Evolutionary conservation across 2,888 invertebrate genomes (phyloP).

Genomic region (Drepanosiphum platanoidis): DNA sequence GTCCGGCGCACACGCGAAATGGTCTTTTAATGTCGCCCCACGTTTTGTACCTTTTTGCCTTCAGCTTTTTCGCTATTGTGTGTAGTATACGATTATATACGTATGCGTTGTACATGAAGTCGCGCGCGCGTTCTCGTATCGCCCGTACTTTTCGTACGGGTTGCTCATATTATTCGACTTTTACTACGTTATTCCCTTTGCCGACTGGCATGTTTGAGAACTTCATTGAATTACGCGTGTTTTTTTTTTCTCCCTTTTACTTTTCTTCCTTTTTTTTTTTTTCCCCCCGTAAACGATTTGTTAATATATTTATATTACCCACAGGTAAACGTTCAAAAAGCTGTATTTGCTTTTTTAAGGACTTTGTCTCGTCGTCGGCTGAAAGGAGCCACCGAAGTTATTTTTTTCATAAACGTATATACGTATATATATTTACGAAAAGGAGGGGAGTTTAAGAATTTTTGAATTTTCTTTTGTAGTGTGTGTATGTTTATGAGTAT

Average conservation of each 20-base stretch:
- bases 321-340: constrained; percentile 40
- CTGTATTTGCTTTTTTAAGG: constrained; percentile 1
- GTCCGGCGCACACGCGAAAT: constrained; percentile 29
- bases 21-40: constrained; percentile 48
- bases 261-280: too few relatives aligned
- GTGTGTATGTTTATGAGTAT: constrained; percentile 50
- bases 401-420: neutral
- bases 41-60: constrained; percentile 45
- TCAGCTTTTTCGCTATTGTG: constrained; percentile 18
- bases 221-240: constrained; percentile 2
- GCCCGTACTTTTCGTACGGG: neutral
- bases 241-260: neutral
- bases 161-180: constrained; percentile 6
- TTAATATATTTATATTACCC: constrained; percentile 44
- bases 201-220: constrained; percentile 3
- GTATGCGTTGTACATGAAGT: neutral
- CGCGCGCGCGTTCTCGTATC: too few relatives aligned
- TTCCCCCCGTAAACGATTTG: neutral
- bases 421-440: too few relatives aligned
- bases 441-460: constrained; percentile 35
- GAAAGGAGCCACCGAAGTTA: neutral
- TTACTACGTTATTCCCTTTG: neutral
- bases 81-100: neutral
- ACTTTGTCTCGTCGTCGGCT: constrained; percentile 16
- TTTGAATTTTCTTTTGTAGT: constrained; percentile 44